These are phyloP conservation scores for Rhysida immarginata DNA, from an alignment of 1,140 invertebrate genomes.

Conservation along the genomic window DNA sequence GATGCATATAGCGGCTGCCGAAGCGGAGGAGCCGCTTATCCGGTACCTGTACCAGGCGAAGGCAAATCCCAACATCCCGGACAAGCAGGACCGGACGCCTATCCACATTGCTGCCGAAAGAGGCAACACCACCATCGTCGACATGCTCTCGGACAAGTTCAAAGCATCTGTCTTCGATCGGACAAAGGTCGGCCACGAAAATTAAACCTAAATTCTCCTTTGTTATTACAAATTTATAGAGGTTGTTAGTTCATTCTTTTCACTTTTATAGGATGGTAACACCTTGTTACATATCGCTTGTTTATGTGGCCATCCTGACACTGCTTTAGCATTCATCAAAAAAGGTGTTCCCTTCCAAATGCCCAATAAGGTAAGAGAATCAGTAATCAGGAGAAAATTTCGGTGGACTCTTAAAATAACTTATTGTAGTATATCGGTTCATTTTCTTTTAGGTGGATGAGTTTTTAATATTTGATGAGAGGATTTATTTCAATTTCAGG, in stretches of 20 bases:
- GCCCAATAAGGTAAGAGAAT: slow-evolving; percentile 87
- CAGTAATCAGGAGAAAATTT: too few relatives aligned
- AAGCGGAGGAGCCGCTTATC: slow-evolving; percentile 82
- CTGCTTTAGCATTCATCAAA: slow-evolving; percentile 95
- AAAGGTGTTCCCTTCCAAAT: slow-evolving; percentile 98
- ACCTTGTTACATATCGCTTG: slow-evolving; percentile 97
- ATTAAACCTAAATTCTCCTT: too few relatives aligned
- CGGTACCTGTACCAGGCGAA: slow-evolving; percentile 89
- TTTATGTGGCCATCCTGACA: slow-evolving; percentile 88
- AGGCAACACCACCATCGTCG: slow-evolving; percentile 87
- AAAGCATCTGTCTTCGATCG: slow-evolving; percentile 85
- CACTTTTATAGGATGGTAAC: slow-evolving; percentile 56
- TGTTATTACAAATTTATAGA: too few relatives aligned
- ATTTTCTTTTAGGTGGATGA: too few relatives aligned
- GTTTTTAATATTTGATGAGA: too few relatives aligned
- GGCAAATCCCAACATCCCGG: slow-evolving; percentile 80
- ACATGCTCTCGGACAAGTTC: slow-evolving; percentile 93
- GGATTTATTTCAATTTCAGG: slow-evolving; percentile 33
- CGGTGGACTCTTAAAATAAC: too few relatives aligned
- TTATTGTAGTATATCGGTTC: not conserved
- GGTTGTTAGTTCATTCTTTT: not conserved
- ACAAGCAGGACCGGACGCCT: slow-evolving; percentile 80
- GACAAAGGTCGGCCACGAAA: slow-evolving; percentile 64
- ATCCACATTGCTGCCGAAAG: slow-evolving; percentile 95
- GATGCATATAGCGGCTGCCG: slow-evolving; percentile 84